Evolutionary conservation across 2,797 vertebrate genomes (phyloP).

Genomic region (Myiothlypis chrysogaster): DNA sequence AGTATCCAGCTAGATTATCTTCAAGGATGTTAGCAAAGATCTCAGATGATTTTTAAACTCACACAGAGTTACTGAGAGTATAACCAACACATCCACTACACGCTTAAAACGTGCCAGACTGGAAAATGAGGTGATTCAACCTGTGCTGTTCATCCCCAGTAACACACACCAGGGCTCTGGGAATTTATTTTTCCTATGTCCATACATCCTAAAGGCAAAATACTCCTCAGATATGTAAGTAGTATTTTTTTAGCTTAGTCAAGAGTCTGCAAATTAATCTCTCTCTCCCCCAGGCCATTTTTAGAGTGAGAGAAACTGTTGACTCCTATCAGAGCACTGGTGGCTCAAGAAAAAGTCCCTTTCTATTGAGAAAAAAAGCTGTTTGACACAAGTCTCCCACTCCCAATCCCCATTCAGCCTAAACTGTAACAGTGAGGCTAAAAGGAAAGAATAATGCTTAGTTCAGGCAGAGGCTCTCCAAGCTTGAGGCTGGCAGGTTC

Average conservation of each 20-base stretch:
- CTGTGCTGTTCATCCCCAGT: background rate
- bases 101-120: fast-evolving
- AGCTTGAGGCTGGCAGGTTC: background rate
- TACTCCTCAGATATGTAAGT: background rate
- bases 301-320: background rate
- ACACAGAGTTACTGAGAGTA: background rate
- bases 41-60: background rate
- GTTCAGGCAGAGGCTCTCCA: background rate
- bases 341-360: background rate
- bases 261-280: background rate
- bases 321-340: background rate
- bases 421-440: fast-evolving
- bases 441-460: background rate
- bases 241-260: background rate
- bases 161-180: background rate
- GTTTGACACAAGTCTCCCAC: background rate
- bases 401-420: background rate
- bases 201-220: background rate
- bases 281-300: background rate
- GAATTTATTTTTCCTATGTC: background rate
- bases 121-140: background rate
- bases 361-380: background rate
- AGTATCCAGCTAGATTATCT: background rate
- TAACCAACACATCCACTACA: background rate
- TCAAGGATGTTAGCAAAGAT: background rate